Evolutionary conservation across 2,888 invertebrate genomes (phyloP).

Genomic region (Ophioninae sp.): DNA sequence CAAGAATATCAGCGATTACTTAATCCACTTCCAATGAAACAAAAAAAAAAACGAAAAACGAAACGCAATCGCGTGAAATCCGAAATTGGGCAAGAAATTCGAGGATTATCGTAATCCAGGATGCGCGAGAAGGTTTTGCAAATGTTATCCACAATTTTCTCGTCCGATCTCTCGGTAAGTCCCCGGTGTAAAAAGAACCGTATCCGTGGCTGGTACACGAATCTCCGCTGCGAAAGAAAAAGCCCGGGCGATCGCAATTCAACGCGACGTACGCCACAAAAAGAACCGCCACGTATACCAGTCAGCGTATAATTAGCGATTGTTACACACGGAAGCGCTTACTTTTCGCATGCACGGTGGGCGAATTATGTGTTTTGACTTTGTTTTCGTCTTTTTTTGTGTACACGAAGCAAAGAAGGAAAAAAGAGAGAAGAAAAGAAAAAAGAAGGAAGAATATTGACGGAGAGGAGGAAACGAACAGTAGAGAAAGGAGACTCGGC

Average conservation of each 20-base stretch:
- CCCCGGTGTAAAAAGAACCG: slow-evolving; percentile 11
- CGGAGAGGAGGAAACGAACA: slow-evolving; percentile 14
- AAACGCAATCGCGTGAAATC: background rate
- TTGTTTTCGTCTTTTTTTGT: slow-evolving; percentile 5
- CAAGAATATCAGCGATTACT: background rate
- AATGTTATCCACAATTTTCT: slow-evolving; percentile 46
- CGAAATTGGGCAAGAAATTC: slow-evolving; percentile 28
- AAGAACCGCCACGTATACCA: slow-evolving; percentile 13
- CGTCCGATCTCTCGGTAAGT: slow-evolving; percentile 16
- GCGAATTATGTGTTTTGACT: background rate
- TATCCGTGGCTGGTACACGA: slow-evolving; percentile 25
- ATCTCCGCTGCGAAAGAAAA: slow-evolving; percentile 31
- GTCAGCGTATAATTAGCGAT: slow-evolving; percentile 63
- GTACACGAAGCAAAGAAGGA: slow-evolving; percentile 18
- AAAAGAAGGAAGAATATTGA: background rate
- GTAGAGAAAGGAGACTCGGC: slow-evolving; percentile 18
- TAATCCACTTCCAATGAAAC: background rate
- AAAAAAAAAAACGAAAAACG: background rate
- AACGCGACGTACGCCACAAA: slow-evolving; percentile 5
- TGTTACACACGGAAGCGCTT: slow-evolving; percentile 64
- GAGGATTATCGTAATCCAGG: slow-evolving; percentile 45
- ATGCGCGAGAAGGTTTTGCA: slow-evolving; percentile 46
- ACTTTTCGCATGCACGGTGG: slow-evolving; percentile 48
- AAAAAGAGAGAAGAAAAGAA: slow-evolving; percentile 9
- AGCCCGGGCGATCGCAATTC: slow-evolving; percentile 25